Evolutionary conservation across 1,140 invertebrate species (phyloP), one percentile per base, ranked within the genome.

Genomic region (Ruditapes philippinarum): DNA sequence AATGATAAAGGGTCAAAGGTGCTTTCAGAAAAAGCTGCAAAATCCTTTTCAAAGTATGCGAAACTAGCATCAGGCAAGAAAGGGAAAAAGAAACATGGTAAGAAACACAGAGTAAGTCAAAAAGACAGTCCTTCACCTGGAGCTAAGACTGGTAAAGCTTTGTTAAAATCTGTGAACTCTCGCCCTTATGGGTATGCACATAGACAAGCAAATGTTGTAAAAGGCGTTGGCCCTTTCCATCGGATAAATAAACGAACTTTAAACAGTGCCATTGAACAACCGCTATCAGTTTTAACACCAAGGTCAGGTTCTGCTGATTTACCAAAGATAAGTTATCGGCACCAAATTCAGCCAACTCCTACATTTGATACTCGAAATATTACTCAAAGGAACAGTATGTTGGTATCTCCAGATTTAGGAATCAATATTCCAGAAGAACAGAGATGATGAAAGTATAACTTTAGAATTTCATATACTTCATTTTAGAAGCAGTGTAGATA

Each of bases 261-360:
- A n/a, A 91, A 90, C 74, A 89, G 76, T 74, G 88, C 81, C 68
- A 80, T 91, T 87, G 78, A 90, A 57, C 81, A 88, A n/a, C 84
- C 57, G 0, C 76, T 33, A 60, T 51, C 86, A 25, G 87, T 83
- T 19, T 38, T 84, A 28, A 88, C 81, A 51, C 49, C 81, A 4
- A 80, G 92, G 17, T 81, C 92, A 19, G 88, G 78, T 38, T 92
- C 92, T 0, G 89, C 92, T 0, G 90, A 93, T 49, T 60, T 92
- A 17, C 89, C 90, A 0, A 79, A 86, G n/a, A 84, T 93, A 25
- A 74, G 79, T 14, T 93, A 91, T 36, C 73, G 88, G 0, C 92
- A 93, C 62, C 65, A 86, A 40, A 28, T 89, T 2, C 31, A 68
- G 38, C 86, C 68, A 3, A 88, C 83, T 36, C 49, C 89, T 12